A percentile compares a stretch with the other conserved stretches of the same genome.
Evolutionary conservation across 1,140 invertebrate genomes (phyloP).

Genomic region (Archivesica marissinica): DNA sequence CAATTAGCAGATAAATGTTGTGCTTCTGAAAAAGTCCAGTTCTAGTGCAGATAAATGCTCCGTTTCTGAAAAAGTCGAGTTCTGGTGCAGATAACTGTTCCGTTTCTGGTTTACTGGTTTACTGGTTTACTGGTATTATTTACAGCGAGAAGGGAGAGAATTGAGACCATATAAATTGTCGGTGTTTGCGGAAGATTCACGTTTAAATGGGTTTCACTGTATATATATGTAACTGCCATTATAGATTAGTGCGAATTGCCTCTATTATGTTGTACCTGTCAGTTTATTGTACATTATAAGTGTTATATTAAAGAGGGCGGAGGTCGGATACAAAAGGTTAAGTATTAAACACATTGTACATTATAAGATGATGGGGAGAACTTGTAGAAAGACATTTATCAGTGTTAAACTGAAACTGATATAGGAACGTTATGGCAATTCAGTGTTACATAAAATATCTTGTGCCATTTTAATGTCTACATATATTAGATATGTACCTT

Average conservation of each 20-base stretch:
- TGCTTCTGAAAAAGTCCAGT: too few relatives aligned
- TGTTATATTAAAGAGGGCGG: not conserved
- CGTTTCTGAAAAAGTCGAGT: too few relatives aligned
- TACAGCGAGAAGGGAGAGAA: too few relatives aligned
- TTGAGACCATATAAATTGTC: too few relatives aligned
- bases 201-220: too few relatives aligned
- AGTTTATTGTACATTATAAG: not conserved
- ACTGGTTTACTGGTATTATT: too few relatives aligned
- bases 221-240: not conserved
- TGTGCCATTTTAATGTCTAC: not conserved
- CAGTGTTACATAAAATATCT: not conserved
- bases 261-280: slow-evolving; percentile 10
- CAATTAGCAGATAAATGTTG: too few relatives aligned
- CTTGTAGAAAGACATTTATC: slow-evolving; percentile 7
- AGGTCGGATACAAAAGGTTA: not conserved
- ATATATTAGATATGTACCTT: not conserved
- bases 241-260: not conserved
- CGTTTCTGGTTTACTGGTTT: too few relatives aligned
- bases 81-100: too few relatives aligned
- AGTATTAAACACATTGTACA: not conserved
- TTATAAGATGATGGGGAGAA: not conserved
- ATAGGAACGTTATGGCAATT: not conserved
- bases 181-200: too few relatives aligned
- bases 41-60: too few relatives aligned
- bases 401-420: slow-evolving; percentile 21